Conservation (phyloP, 23 tunicate genomes). For the Trididemnum nubilum region DNA sequence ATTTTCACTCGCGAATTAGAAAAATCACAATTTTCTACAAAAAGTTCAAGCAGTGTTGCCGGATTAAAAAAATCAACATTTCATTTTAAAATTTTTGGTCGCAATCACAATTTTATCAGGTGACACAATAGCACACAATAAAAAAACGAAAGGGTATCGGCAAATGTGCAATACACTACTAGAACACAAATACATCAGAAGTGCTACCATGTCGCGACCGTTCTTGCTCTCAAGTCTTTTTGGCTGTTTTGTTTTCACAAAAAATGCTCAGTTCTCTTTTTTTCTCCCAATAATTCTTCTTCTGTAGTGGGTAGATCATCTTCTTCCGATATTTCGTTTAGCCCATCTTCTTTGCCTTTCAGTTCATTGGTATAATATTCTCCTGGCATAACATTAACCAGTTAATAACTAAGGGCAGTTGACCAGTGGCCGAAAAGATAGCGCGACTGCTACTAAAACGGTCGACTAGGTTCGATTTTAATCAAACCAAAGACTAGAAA, state of each 20-base stretch:
- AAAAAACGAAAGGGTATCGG: neutral
- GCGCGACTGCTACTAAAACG: too few species aligned
- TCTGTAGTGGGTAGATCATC: constrained; percentile 29
- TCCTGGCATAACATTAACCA: constrained; percentile 51
- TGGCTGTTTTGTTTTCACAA: constrained; percentile 30
- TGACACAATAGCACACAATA: too few species aligned
- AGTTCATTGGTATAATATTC: constrained; percentile 68
- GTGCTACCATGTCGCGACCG: neutral
- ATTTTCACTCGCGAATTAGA: too few species aligned
- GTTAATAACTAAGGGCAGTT: too few species aligned
- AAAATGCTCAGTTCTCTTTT: constrained; percentile 63
- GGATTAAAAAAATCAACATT: too few species aligned
- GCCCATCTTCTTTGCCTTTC: constrained; percentile 13
- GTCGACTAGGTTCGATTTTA: too few species aligned
- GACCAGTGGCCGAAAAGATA: too few species aligned
- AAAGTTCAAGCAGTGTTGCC: too few species aligned
- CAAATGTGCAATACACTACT: neutral
- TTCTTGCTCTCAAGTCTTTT: neutral
- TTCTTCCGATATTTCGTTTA: constrained; percentile 25
- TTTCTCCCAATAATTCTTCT: constrained; percentile 49
- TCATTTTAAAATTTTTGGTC: neutral
- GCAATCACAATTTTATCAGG: neutral
- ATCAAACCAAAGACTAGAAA: too few species aligned
- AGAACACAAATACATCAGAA: neutral
- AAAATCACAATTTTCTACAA: too few species aligned